Base-by-base conservation (phyloP, 2,113 vertebrate species). In the Antennarius striatus region DNA sequence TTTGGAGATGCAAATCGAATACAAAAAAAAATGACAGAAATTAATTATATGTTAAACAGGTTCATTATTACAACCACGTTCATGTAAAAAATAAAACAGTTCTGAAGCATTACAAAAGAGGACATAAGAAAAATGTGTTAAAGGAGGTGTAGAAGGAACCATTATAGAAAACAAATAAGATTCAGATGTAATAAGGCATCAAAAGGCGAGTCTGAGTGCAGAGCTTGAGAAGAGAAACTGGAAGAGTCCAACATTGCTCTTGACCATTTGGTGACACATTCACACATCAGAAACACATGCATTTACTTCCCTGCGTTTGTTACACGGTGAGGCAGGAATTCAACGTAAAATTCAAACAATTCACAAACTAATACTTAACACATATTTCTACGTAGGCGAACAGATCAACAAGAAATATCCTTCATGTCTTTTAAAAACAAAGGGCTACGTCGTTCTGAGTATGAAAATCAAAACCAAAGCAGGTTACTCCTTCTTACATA, bases 111-210 rank as follows among this genome's bases (percentile, higher is more conserved):
- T 61, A 73, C 1, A 63, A 70, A 56, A 63, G 9, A 56, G 32
- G 36, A 45, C n/a, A 56, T 47, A 61, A 61, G 2, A 60, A 6
- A 74, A 40, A 36, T 13, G 1, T 42, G 17, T 28, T 57, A 15
- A 49, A 62, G 53, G 14, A 49, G 6, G 15, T 28, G 39, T 3
- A 68, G 17, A 49, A 15, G 47, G 71, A 17, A 49, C 54, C 7
- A 53, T 36, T 30, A 64, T 22, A 59, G 57, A 70, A 60, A 53
- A 39, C 46, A 4, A 22, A 2, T 7, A 69, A n/a, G n/a, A 56
- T 53, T 30, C 12, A 5, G 11, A 76, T 77, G 56, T 73, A 50
- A 75, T 82, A 89, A 86, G 75, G 88, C 80, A 85, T 82, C 51
- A 65, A 49, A 47, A 68, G 65, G 66, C 17, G 48, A 30, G 22